phyloP scores from a whole-genome alignment of 2,113 vertebrate species.

The Macroglossus sobrinus region DNA sequence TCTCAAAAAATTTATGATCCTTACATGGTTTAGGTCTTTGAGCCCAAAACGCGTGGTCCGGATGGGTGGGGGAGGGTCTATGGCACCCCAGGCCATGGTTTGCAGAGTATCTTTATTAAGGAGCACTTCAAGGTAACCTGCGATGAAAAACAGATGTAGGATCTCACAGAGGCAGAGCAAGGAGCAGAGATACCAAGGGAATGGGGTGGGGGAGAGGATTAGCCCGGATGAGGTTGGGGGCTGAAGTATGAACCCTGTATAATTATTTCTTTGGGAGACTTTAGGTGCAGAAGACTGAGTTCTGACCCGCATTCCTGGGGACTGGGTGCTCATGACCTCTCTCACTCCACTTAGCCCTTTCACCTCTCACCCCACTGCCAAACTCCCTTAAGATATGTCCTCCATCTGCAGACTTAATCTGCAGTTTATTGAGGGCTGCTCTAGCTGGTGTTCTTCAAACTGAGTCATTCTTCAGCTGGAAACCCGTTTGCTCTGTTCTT shows the following conservation, averaged over 20 bases:
- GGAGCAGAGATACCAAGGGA: slow-evolving; percentile 61
- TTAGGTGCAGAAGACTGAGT: background rate
- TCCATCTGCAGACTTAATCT: background rate
- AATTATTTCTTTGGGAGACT: background rate
- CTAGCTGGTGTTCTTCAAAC: background rate
- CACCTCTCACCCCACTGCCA: background rate
- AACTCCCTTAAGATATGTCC: background rate
- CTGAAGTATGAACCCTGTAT: accelerated
- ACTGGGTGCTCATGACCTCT: background rate
- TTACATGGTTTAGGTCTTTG: background rate
- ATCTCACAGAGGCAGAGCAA: slow-evolving; percentile 43
- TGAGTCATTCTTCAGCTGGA: background rate
- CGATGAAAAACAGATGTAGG: slow-evolving; percentile 85
- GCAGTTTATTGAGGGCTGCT: background rate
- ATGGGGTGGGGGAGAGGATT: slow-evolving; percentile 36
- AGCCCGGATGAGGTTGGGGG: slow-evolving; percentile 30
- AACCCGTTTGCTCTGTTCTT: background rate
- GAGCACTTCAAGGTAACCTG: slow-evolving; percentile 84
- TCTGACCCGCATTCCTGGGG: background rate
- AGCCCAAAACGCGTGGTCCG: background rate
- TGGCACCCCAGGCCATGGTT: slow-evolving; percentile 53
- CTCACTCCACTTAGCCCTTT: background rate
- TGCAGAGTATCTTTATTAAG: slow-evolving; percentile 85
- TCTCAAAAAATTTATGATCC: background rate
- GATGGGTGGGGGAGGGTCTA: slow-evolving; percentile 34